Base-by-base conservation (phyloP, 2,888 invertebrate species). In the Drosophila rubida region DNA sequence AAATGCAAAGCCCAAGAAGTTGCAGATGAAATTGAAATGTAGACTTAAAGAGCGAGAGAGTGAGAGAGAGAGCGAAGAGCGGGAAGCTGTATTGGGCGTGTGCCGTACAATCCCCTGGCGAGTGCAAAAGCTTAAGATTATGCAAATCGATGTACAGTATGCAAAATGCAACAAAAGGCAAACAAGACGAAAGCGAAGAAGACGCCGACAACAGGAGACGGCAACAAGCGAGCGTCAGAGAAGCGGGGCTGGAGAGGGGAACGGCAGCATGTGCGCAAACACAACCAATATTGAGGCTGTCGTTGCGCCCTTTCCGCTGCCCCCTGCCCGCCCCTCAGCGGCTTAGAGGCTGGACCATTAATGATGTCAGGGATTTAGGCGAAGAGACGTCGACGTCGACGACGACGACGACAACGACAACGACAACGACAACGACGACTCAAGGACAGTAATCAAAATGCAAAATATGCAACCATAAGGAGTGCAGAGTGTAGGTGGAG, bases 81-180 rank as follows among this genome's bases (percentile, higher is more conserved):
- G 13, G 23, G 11, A 8, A 7, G 57, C 6, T 59, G 62, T 41
- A 66, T 54, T 60, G 58, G 60, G 57, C 57, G 62, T 78, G 78
- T 62, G 53, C 58, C 51, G 35, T 30, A 35, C 64, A 76, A 64
- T 85, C 80, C 80, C 71, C 35, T 30, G 65, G 83, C 68, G 75
- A 81, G 83, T 80, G 83, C 83, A 77, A 70, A 80, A 77, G 71
- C 75, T 86, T 83, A 72, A 83, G 81, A 81, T 81, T 81, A 81
- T 81, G 81, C 77, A 86, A 81, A 81, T 86, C 83, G 62, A 78
- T 62, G 79, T 72, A 85, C 79, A 79, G 86, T 70, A 82, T 82
- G 83, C 86, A 85, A 76, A 79, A 82, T 81, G 80, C 80, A 86
- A 79, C 86, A 76, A 73, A 86, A 72, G 79, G 72, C 72, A 75